A percentile compares a stretch with the other conserved stretches of the same genome.
Evolutionary conservation across 2,888 invertebrate species (phyloP).

Genomic region (Melieria omissa): DNA sequence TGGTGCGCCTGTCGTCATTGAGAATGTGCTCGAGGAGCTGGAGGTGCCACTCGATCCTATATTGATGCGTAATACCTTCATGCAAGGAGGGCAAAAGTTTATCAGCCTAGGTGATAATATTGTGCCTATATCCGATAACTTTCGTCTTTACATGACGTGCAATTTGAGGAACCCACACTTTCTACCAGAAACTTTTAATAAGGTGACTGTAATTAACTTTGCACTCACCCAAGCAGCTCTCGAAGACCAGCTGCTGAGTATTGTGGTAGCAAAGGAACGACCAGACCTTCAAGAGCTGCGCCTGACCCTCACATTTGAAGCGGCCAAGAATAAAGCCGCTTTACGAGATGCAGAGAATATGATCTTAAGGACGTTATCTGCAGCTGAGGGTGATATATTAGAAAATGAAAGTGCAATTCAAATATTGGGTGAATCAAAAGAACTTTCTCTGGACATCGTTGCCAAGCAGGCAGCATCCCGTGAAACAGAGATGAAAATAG

Average conservation of each 20-base stretch:
- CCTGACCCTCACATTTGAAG: conserved; percentile 81
- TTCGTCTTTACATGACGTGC: conserved; percentile 87
- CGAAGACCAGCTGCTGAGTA: conserved; percentile 85
- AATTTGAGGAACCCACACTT: conserved; percentile 90
- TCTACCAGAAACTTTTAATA: conserved; percentile 87
- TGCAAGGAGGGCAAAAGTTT: conserved; percentile 79
- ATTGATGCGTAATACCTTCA: conserved; percentile 80
- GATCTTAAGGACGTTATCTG: conserved; percentile 84
- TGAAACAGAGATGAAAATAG: conserved; percentile 84
- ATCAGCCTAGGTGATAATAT: conserved; percentile 87
- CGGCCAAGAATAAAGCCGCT: conserved; percentile 82
- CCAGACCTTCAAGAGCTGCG: conserved; percentile 88
- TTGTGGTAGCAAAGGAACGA: conserved; percentile 89
- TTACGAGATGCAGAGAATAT: conserved; percentile 89
- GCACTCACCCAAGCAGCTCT: conserved; percentile 81
- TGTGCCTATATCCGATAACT: conserved; percentile 82
- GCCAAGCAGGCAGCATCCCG: conserved; percentile 87
- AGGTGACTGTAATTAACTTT: conserved; percentile 87
- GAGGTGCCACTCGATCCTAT: conserved; percentile 90
- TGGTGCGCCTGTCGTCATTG: conserved; percentile 81
- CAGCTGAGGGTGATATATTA: conserved; percentile 86
- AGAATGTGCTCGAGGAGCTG: conserved; percentile 85
- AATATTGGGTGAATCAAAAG: conserved; percentile 87
- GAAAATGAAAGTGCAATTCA: conserved; percentile 92
- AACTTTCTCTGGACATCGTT: conserved; percentile 82